Evolutionary conservation across 1,140 invertebrate genomes (phyloP).

Genomic region (Caenorhabditis briggsae): DNA sequence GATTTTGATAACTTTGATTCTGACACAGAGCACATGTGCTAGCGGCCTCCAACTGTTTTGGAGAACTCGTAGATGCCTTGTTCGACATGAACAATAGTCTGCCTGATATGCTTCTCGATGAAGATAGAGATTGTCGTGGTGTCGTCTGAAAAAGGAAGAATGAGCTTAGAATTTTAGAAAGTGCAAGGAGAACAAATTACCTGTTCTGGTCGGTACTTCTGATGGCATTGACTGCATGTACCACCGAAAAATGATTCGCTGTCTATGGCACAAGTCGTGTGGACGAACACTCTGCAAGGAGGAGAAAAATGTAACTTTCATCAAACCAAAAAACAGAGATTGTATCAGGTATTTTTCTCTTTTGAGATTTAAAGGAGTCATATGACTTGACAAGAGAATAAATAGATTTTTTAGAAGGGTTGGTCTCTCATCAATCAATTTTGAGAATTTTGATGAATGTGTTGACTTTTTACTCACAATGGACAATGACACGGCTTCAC

Average conservation of each 20-base stretch:
- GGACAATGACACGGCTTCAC: slow-evolving; percentile 32
- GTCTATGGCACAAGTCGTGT: slow-evolving; percentile 40
- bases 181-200: background rate
- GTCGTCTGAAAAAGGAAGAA: slow-evolving; percentile 5
- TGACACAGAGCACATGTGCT: slow-evolving; percentile 24
- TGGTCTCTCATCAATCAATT: background rate
- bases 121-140: background rate
- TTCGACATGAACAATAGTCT: background rate
- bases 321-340: background rate
- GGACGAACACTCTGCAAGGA: slow-evolving; percentile 32
- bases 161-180: background rate
- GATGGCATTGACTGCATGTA: slow-evolving; percentile 34
- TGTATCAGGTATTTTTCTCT: background rate
- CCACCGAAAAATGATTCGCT: slow-evolving; percentile 19
- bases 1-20: slow-evolving; percentile 28
- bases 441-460: background rate
- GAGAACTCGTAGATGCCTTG: slow-evolving; percentile 1
- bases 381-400: background rate
- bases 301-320: background rate
- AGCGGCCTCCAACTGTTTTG: background rate
- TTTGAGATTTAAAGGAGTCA: background rate
- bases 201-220: slow-evolving; percentile 39
- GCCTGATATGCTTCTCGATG: background rate
- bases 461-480: slow-evolving; percentile 3
- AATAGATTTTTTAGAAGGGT: no score